A percentile compares a stretch with the other conserved stretches of the same genome.
Evolutionary conservation across 2,113 vertebrate species (phyloP).

Genomic region (Callospermophilus lateralis): DNA sequence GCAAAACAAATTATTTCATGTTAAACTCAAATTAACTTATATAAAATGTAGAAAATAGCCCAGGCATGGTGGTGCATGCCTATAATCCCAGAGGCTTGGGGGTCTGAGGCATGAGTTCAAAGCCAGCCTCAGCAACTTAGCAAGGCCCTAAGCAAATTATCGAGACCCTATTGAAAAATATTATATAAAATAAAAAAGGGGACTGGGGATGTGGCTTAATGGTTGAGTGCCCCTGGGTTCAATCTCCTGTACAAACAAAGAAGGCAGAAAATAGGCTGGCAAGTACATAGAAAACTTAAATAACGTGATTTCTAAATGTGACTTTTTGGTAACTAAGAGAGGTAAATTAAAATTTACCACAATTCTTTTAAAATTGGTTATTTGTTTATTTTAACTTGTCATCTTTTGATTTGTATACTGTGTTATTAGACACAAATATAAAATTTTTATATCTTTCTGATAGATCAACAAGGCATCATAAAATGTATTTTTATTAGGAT

Average conservation of each 20-base stretch:
- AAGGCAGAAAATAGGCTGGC: background rate
- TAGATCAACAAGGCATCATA: background rate
- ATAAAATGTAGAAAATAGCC: background rate
- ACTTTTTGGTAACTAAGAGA: background rate
- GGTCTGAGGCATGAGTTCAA: no score
- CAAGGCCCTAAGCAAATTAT: no score
- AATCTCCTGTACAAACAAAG: no score
- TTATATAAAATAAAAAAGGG: no score
- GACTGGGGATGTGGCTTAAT: no score
- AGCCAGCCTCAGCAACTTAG: no score
- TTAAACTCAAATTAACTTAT: constrained; percentile 25
- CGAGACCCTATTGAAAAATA: no score
- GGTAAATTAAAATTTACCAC: constrained; percentile 28
- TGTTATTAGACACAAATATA: background rate
- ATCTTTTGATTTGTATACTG: background rate
- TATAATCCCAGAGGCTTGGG: no score
- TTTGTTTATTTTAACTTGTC: background rate
- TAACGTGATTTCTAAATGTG: background rate
- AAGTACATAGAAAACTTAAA: background rate
- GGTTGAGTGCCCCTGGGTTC: no score
- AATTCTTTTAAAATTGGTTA: constrained; percentile 17
- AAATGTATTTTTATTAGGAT: constrained; percentile 35
- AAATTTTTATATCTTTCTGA: background rate
- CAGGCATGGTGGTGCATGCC: no score
- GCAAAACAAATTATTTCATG: background rate